Conservation (phyloP, 2,113 vertebrate genomes). For the Zosterops japonicus region DNA sequence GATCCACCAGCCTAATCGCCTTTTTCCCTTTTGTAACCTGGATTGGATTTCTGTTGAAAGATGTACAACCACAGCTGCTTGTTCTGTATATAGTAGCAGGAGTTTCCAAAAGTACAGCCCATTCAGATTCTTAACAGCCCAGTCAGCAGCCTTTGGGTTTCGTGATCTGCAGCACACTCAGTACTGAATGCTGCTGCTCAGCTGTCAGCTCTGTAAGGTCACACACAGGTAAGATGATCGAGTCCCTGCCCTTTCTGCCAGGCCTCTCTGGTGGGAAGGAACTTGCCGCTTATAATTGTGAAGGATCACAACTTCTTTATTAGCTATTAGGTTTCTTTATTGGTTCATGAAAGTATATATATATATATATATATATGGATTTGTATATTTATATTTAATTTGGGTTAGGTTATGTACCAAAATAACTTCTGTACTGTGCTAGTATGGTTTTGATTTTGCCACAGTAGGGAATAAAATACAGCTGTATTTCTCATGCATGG, state of each 20-base stretch:
- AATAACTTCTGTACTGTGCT: not conserved
- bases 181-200: not conserved
- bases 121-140: conserved; percentile 60
- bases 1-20: conserved; percentile 18
- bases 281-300: not conserved
- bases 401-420: not conserved
- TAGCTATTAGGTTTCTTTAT: not conserved
- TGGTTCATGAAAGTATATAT: not conserved
- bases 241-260: conserved; percentile 35
- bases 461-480: not conserved
- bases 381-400: not conserved
- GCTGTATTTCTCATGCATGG: not conserved
- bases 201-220: not conserved
- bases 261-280: not conserved
- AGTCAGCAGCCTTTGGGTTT: conserved; percentile 42
- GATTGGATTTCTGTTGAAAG: conserved; percentile 47
- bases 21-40: conserved; percentile 54
- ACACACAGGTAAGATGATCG: conserved; percentile 5
- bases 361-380: not conserved
- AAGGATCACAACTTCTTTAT: not conserved
- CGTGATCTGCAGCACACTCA: conserved; percentile 16
- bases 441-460: not conserved
- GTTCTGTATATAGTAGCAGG: conserved; percentile 60
- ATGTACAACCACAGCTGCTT: conserved; percentile 49
- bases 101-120: conserved; percentile 52